Evolutionary conservation across 2,797 vertebrate species (phyloP).

Genomic region (Tauraco hartlaubi): DNA sequence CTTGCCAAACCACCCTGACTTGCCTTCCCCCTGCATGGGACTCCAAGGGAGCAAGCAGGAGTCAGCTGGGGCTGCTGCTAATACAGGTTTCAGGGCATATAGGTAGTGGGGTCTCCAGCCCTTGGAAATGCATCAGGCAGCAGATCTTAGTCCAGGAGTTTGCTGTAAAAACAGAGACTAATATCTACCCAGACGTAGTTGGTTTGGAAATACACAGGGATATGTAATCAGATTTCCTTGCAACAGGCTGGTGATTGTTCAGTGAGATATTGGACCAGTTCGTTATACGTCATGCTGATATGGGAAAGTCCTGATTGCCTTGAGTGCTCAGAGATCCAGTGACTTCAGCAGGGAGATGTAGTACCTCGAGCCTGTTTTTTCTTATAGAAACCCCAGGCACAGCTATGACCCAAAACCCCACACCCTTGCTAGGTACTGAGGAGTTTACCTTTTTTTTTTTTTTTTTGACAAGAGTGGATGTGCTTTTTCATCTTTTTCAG

Average conservation of each 20-base stretch:
- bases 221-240: background rate
- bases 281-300: rapidly evolving
- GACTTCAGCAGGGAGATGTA: background rate
- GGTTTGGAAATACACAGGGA: background rate
- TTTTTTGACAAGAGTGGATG: background rate
- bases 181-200: background rate
- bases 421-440: background rate
- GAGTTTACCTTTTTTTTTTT: background rate
- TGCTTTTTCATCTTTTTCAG: background rate
- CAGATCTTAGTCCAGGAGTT: background rate
- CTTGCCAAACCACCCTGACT: background rate
- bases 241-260: background rate
- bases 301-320: background rate
- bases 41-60: background rate
- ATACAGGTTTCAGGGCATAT: background rate
- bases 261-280: background rate
- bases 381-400: background rate
- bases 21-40: background rate
- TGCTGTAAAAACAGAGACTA: background rate
- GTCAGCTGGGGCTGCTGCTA: background rate
- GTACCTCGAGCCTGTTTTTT: background rate
- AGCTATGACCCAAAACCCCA: background rate
- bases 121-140: background rate
- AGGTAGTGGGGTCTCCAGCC: background rate
- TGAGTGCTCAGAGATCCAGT: background rate